Evolutionary conservation across 2,797 vertebrate species (phyloP).

Genomic region (Corythornis leucogaster): DNA sequence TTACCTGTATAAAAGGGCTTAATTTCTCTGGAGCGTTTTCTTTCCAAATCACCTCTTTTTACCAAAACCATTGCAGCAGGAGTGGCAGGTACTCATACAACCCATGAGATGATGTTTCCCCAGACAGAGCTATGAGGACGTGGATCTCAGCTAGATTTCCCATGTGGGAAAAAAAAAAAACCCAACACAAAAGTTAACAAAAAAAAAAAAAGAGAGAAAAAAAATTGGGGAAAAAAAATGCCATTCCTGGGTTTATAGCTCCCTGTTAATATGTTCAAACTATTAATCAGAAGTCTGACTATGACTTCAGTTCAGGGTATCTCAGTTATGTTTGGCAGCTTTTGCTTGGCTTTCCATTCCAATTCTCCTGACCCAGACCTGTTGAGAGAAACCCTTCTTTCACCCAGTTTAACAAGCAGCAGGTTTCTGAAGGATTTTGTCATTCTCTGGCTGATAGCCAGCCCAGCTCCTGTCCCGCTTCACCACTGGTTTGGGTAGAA

Average conservation of each 20-base stretch:
- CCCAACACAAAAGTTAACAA: neutral
- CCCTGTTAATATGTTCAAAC: neutral
- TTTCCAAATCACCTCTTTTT: conserved; percentile 43
- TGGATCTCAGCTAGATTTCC: neutral
- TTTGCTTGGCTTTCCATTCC: neutral
- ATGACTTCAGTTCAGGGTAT: neutral
- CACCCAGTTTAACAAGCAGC: neutral
- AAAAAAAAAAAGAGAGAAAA: neutral
- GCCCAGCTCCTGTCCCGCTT: neutral
- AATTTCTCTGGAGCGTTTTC: conserved; percentile 57
- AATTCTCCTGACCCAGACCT: neutral
- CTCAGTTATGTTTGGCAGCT: neutral
- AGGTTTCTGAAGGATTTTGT: neutral
- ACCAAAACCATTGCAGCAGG: neutral
- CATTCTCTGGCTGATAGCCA: neutral
- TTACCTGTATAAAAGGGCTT: conserved; percentile 69
- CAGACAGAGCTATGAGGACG: neutral
- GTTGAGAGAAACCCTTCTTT: neutral
- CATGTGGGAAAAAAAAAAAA: neutral
- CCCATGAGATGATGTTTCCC: neutral
- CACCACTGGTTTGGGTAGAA: neutral
- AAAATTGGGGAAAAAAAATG: rapidly evolving
- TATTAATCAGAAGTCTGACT: neutral
- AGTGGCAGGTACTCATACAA: neutral
- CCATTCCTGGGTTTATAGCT: neutral